Base-by-base conservation (phyloP, 2,797 vertebrate genomes). In the Sciaenops ocellatus region DNA sequence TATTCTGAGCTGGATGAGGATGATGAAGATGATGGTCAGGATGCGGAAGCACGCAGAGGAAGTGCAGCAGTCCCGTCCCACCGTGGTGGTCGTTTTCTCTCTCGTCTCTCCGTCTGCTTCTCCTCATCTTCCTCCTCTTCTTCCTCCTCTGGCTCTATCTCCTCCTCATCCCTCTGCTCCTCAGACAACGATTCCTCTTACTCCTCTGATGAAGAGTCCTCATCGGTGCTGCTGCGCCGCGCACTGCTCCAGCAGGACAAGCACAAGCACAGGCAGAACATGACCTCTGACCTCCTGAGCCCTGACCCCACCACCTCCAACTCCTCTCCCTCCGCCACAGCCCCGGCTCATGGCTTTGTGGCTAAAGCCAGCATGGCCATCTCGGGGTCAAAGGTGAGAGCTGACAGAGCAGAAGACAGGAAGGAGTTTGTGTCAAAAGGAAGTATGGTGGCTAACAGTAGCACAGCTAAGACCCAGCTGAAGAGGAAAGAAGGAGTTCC, bases 131-230 rank as follows among this genome's bases (percentile, higher is more conserved):
- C 98, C 0, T 98, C 98, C 70, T 97, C 97, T 9, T 97, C 98
- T 1, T 99, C 98, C 42, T 98, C 96, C 74, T 99, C 98, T 0
- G 97, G 97, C 69, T 99, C 98, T 34, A 72, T 97, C 85, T 99
- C 98, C 84, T 98, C 97, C 30, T 99, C 98, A n/a, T 98, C 97
- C 82, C 93, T 98, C 84, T 99, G 97, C 89, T 99, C 98, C 57
- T 98, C 98, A 0, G 98, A 99, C 85, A 99, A 99, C 0, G 98
- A 99, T 80, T 98, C 97, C n/a, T 98, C 98, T 0, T 98, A 98
- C 84, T 98, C 96, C 74, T 99, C 97, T 42, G 98, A 98, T 0
- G 98, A 99, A 47, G 98, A 98, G 34, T 97, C 97, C 41, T 97
- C 97, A 48, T 97, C 97, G 0, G 90, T 96, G 13, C 92, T 98